phyloP scores from a whole-genome alignment of 1,140 invertebrate species.

The Armadillidium nasatum region DNA sequence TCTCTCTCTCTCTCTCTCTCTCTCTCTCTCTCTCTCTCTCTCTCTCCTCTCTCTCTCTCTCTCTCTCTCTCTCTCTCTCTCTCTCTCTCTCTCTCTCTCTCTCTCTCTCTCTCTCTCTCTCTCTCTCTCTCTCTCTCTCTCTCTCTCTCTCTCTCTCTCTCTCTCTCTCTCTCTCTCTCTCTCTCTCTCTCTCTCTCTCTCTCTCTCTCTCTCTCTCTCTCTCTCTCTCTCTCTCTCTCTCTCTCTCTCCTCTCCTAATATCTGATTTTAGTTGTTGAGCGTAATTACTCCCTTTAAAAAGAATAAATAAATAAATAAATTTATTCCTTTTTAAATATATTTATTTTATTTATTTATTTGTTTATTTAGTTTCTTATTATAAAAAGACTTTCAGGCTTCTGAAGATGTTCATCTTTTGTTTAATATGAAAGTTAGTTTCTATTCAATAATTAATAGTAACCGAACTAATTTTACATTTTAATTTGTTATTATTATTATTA shows the following conservation, averaged over 20 bases:
- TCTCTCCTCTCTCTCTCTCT: not conserved
- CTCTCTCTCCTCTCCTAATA: not conserved
- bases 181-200: not conserved
- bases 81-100: not conserved
- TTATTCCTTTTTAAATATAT: too few species aligned
- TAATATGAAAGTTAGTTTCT: too few species aligned
- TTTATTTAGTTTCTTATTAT: too few species aligned
- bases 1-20: not conserved
- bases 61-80: not conserved
- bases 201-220: conserved; percentile 2
- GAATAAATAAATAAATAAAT: too few species aligned
- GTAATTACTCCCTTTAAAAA: too few species aligned
- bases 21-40: conserved; percentile 3
- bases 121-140: not conserved
- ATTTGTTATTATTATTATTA: too few species aligned
- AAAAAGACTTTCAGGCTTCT: too few species aligned
- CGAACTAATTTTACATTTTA: too few species aligned
- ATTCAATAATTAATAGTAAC: too few species aligned
- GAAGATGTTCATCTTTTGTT: too few species aligned
- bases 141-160: not conserved
- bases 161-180: not conserved
- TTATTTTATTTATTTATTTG: too few species aligned
- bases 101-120: not conserved
- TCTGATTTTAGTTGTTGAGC: too few species aligned
- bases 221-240: not conserved